phyloP scores from a whole-genome alignment of 2,888 invertebrate species.

The Anodontia alba region DNA sequence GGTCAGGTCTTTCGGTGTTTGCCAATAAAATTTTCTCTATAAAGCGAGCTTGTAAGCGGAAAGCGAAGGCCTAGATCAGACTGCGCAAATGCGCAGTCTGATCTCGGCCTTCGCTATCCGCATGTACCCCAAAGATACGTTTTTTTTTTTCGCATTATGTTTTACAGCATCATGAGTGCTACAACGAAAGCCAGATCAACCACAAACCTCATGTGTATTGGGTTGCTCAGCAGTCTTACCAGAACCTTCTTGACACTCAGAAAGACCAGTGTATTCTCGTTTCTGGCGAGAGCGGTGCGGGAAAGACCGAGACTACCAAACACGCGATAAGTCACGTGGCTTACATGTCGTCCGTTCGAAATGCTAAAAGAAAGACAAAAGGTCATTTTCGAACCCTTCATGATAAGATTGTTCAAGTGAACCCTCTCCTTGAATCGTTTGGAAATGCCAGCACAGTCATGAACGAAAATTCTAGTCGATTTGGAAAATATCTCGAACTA shows the following conservation, averaged over 20 bases:
- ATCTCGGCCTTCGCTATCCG: no score
- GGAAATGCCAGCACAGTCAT: constrained; percentile 80
- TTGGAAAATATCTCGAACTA: constrained; percentile 80
- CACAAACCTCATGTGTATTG: constrained; percentile 5
- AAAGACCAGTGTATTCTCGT: constrained; percentile 76
- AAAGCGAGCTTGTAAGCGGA: no score
- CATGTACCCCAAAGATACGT: no score
- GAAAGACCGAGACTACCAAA: constrained; percentile 81
- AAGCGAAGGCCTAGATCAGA: no score
- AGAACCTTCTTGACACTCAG: neutral
- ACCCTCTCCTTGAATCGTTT: constrained; percentile 81
- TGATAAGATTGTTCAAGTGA: constrained; percentile 64
- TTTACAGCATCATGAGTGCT: neutral
- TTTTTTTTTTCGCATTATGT: no score
- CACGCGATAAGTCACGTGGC: constrained; percentile 77
- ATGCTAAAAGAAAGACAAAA: constrained; percentile 19
- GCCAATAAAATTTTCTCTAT: no score
- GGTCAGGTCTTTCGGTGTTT: no score
- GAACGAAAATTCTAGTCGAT: constrained; percentile 81
- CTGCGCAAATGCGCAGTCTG: no score
- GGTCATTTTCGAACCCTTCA: neutral
- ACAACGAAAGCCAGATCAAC: neutral
- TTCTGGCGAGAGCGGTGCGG: constrained; percentile 81
- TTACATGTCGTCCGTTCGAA: constrained; percentile 61
- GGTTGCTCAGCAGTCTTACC: constrained; percentile 1